phyloP scores from a whole-genome alignment of 2,113 vertebrate genomes.

The Leiothrix lutea region DNA sequence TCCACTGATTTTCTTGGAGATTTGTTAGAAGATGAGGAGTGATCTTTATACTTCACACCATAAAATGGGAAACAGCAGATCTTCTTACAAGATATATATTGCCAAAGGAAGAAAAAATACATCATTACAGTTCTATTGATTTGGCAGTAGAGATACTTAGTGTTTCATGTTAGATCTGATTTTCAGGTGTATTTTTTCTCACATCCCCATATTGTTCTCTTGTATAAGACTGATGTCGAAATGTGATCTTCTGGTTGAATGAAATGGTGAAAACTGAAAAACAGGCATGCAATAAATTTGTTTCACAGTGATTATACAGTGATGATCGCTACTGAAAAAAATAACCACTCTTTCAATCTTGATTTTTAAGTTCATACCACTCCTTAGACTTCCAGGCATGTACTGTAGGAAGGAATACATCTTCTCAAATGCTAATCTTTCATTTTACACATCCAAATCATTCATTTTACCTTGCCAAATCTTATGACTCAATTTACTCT shows the following conservation, averaged over 20 bases:
- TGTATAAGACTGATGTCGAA: background rate
- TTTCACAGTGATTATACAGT: background rate
- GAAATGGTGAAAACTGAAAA: background rate
- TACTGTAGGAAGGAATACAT: background rate
- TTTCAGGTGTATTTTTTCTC: background rate
- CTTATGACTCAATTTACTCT: slow-evolving; percentile 6
- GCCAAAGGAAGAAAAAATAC: background rate
- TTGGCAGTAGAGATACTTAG: background rate
- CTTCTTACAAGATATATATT: background rate
- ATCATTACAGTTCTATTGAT: background rate
- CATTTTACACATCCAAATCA: background rate
- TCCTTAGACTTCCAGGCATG: background rate
- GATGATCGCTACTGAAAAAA: background rate
- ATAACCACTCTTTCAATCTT: background rate
- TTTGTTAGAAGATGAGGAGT: background rate
- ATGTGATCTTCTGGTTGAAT: background rate
- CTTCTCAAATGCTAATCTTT: background rate
- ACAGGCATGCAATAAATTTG: background rate
- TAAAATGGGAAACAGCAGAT: background rate
- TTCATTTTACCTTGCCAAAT: background rate
- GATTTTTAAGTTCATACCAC: background rate
- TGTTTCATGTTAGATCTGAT: background rate
- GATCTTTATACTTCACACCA: background rate
- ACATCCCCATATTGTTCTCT: background rate
- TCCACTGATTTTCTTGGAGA: background rate